These are phyloP conservation scores for Halisarca cf. caerulea DNA, from an alignment of 37 sponge, comb jelly and placozoan species.

Conservation along the genomic window DNA sequence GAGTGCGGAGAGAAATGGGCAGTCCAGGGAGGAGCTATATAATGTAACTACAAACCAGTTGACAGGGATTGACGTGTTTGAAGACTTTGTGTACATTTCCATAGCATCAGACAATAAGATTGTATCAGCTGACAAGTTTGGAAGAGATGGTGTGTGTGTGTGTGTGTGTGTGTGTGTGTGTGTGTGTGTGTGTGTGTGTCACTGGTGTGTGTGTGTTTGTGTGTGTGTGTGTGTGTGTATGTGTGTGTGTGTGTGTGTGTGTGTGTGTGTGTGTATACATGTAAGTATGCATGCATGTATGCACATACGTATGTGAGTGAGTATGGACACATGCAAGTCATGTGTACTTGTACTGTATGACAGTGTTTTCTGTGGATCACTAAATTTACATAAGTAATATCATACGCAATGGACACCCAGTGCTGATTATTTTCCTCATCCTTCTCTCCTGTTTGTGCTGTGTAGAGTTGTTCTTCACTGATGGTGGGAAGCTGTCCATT, in stretches of 20 bases:
- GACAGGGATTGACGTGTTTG: conserved; percentile 43
- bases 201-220: too few relatives aligned
- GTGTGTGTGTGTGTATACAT: too few relatives aligned
- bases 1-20: neutral
- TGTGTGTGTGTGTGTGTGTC: neutral
- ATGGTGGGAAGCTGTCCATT: neutral
- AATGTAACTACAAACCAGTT: neutral
- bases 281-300: too few relatives aligned
- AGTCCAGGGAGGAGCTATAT: neutral
- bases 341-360: too few relatives aligned
- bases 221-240: too few relatives aligned
- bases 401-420: neutral
- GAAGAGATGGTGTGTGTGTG: neutral
- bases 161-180: conserved; percentile 4
- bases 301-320: too few relatives aligned
- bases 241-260: too few relatives aligned
- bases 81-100: conserved; percentile 43
- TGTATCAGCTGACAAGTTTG: conserved; percentile 24
- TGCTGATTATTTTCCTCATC: neutral
- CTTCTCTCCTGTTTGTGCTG: neutral
- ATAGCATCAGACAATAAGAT: neutral
- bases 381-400: too few relatives aligned
- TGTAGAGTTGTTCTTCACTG: conserved; percentile 6
- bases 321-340: too few relatives aligned
- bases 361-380: too few relatives aligned